Base-by-base conservation (phyloP, 2,113 vertebrate genomes). In the Naja naja region DNA sequence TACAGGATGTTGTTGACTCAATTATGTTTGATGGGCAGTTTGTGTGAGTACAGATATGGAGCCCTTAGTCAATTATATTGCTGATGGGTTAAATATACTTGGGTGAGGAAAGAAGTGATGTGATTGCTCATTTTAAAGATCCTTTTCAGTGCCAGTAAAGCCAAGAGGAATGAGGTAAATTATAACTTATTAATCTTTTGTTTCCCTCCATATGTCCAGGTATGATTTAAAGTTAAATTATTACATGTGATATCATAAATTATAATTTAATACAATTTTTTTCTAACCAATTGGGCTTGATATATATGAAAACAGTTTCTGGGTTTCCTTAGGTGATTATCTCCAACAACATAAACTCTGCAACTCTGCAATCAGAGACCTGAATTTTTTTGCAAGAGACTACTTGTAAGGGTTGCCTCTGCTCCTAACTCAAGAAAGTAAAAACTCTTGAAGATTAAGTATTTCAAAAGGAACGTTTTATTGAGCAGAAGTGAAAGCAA, bases 241-340 rank as follows among this genome's bases (percentile, higher is more conserved):
- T 18, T 12, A 3, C 30, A 92, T 92, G 85, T 88, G 45, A 12
- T 92, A 58, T 12, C 91, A 92, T 92, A 53, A 88, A 92, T 92
- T 60, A 69, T 69, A 39, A 64, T 64, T 88, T 23, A 54, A 20
- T 5, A 64, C 23, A 11, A 39, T 27, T 69, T 34, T 54, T 91
- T 30, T 23, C 9, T 22, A 92, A 74, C 45, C 23, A 55, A 54
- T 64, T 74, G 52, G 49, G 6, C 91, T 92, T 34, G 16, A 27
- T 54, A 39, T 9, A 20, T 88, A 88, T 88, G 27, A 16, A 88
- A 74, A 74, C 43, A 45, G 11, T 54, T 39, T 43, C 4, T 92
- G n/a, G 69, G 12, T 92, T 74, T 53, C 5, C 49, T 88, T 69
- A 88, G 56, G 18, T 43, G 47, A 69, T 69, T 88, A 69, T 88